phyloP scores from a whole-genome alignment of 2,113 vertebrate genomes.

The Festucalex cinctus region DNA sequence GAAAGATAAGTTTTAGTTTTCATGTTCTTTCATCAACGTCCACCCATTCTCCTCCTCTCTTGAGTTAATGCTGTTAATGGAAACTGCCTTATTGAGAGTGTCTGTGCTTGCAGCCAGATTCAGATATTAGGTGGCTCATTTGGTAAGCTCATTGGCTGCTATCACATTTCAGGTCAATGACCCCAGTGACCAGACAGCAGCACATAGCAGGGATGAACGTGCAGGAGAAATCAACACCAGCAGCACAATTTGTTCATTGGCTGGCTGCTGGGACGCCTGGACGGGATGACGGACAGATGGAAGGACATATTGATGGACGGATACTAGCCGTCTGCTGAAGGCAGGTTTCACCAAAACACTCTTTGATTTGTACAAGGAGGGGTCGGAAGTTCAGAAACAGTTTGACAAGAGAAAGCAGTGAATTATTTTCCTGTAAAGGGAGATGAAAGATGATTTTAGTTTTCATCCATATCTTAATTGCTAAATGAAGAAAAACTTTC shows the following conservation, averaged over 20 bases:
- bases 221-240: slow-evolving; percentile 43
- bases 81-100: slow-evolving; percentile 46
- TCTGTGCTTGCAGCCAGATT: slow-evolving; percentile 52
- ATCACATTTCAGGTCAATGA: slow-evolving; percentile 70
- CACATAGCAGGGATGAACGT: slow-evolving; percentile 41
- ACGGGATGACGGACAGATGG: slow-evolving; percentile 13
- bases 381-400: not conserved
- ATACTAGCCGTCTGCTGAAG: not conserved
- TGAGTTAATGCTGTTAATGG: slow-evolving; percentile 52
- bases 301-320: slow-evolving; percentile 9
- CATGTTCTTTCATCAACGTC: slow-evolving; percentile 39
- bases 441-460: not conserved
- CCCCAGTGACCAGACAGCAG: slow-evolving; percentile 57
- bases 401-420: not conserved
- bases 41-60: slow-evolving; percentile 12
- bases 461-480: not conserved
- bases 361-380: slow-evolving; percentile 13
- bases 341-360: slow-evolving; percentile 3
- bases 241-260: slow-evolving; percentile 10
- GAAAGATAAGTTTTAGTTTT: slow-evolving; percentile 49
- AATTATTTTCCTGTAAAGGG: not conserved
- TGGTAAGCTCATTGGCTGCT: slow-evolving; percentile 65
- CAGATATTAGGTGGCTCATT: slow-evolving; percentile 66
- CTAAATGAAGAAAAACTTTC: not conserved
- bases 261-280: slow-evolving; percentile 17